phyloP scores from a whole-genome alignment of 2,888 invertebrate species.

The Meteorus colon region DNA sequence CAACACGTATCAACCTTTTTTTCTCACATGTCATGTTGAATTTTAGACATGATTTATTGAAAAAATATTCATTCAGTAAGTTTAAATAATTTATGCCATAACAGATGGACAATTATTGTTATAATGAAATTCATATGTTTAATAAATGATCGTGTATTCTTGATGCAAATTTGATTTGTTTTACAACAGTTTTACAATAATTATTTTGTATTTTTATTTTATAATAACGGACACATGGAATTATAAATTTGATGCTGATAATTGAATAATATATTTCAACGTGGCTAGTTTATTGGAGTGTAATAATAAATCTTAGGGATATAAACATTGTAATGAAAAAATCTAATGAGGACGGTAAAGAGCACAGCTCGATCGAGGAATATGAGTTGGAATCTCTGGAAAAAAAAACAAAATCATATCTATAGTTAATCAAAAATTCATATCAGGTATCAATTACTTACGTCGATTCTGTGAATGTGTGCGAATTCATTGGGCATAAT shows the following conservation, averaged over 20 bases:
- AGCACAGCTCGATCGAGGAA: slow-evolving; percentile 30
- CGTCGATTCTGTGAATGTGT: not conserved
- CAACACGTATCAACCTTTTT: not conserved
- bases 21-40: not conserved
- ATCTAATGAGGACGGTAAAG: slow-evolving; percentile 30
- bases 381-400: not conserved
- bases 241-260: slow-evolving; percentile 12
- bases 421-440: not conserved
- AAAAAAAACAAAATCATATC: not conserved
- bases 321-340: slow-evolving; percentile 1
- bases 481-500: slow-evolving; percentile 2
- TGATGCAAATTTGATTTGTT: slow-evolving; percentile 70
- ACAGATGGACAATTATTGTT: slow-evolving; percentile 31
- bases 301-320: not conserved
- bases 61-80: not conserved
- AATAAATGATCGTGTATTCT: slow-evolving; percentile 69
- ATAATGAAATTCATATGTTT: slow-evolving; percentile 54
- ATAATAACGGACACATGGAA: slow-evolving; percentile 22
- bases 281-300: not conserved
- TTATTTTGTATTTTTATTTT: slow-evolving; percentile 43
- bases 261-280: not conserved
- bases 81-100: not conserved
- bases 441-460: slow-evolving; percentile 12
- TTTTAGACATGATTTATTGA: not conserved
- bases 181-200: slow-evolving; percentile 60